Evolutionary conservation across 30 jellyfish, hydroid and myxozoan species (phyloP), one percentile per base, ranked within the genome.

Genomic region (Turritopsis dohrnii): DNA sequence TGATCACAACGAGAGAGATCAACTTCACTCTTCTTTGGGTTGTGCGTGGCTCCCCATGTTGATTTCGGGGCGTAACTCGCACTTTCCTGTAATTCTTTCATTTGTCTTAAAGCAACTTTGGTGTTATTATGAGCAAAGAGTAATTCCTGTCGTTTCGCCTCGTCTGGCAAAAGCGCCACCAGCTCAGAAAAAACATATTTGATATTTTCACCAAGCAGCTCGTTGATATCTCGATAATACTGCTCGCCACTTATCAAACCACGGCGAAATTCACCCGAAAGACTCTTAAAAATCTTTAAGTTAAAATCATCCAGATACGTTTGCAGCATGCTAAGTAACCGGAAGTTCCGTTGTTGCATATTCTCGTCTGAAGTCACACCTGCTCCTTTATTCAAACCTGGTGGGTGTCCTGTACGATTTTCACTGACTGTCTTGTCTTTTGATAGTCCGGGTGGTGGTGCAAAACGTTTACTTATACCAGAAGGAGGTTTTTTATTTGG

Each of bases 111-210:
- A 0, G 31, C 18, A 13, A 76, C 71, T 28, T 85, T 85, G 52
- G 69, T 52, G 74, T 77, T 72, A 29, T 74, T 84, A 66, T 93
- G 96, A 7, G 84, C 75, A 26, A 21, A 72, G 84, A 83, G 81
- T 53, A 94, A 83, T 80, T 94, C 92, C 31, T 79, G 77, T 71
- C 80, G 99, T 29, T 94, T 94, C 29, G 26, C 27, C 76, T 77
- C 84, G 53, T 94, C 99, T 0, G 99, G 99, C 74, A 94, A 85
- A 60, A 94, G 66, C 20, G 94, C 96, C 0, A 94, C 99, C 71
- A 94, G 72, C 75, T 94, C 99, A 19, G 85, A 81, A 66, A 94
- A 94, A 20, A 94, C 96, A 21, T 81, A 16, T 9, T 94, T 90
- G 26, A 94, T 65, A 54, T 89, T 86, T 0, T 73, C 73, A 13